These are phyloP conservation scores for Epinephelus cyanopodus DNA, from an alignment of 2,113 vertebrate species.

Conservation along the genomic window DNA sequence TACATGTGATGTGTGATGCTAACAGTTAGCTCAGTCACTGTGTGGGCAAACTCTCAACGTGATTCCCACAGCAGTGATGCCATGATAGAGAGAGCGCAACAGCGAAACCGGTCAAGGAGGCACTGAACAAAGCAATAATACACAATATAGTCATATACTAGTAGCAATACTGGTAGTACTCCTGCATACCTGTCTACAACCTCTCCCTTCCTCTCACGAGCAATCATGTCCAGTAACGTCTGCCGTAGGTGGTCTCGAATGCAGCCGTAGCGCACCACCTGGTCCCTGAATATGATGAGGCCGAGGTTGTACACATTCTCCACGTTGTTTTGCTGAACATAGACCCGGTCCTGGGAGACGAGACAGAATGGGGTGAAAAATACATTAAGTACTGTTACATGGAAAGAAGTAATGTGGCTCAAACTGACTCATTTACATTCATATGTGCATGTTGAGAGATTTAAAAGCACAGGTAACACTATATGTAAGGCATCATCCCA, in stretches of 20 bases:
- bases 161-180: too few relatives aligned
- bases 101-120: too few relatives aligned
- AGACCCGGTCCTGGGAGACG: slow-evolving; percentile 86
- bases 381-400: not conserved
- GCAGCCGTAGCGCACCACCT: slow-evolving; percentile 95
- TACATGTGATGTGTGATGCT: too few relatives aligned
- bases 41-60: too few relatives aligned
- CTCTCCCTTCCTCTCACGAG: slow-evolving; percentile 95
- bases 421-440: not conserved
- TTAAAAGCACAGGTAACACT: not conserved
- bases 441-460: not conserved
- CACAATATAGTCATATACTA: too few relatives aligned
- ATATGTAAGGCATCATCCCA: not conserved
- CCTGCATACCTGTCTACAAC: slow-evolving; percentile 93
- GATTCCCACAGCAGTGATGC: too few relatives aligned
- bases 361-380: not conserved
- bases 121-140: too few relatives aligned
- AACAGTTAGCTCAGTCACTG: too few relatives aligned
- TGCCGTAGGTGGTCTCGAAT: slow-evolving; percentile 95
- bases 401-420: not conserved
- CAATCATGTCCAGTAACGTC: slow-evolving; percentile 97
- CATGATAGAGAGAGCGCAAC: too few relatives aligned
- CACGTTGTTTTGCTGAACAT: slow-evolving; percentile 97
- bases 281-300: slow-evolving; percentile 97
- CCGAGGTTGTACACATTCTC: slow-evolving; percentile 99